Base-by-base conservation (phyloP, 2,797 vertebrate species). In the Tokudaia tokunoshimensis region DNA sequence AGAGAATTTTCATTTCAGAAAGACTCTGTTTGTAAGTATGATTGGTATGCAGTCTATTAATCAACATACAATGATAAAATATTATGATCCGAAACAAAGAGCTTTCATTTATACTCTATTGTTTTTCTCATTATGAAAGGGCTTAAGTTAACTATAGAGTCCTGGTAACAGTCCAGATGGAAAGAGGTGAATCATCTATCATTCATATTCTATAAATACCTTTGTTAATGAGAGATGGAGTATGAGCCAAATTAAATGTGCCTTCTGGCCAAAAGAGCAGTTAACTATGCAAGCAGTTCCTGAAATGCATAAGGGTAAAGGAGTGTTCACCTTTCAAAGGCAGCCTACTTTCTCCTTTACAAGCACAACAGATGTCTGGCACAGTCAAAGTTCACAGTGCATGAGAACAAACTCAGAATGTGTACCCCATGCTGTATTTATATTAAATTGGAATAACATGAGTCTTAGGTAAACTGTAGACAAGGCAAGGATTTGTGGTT, bases 391-490 rank as follows among this genome's bases (percentile, higher is more conserved):
- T 72, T 57, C 0, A 80, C 95, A 92, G 65, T 59, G 80, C 65
- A 15, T 89, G 93, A 96, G 93, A 97, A 94, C 20, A 97, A 96
- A 97, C 96, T 96, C 80, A 34, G 47, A 95, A 96, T 98, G 84
- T 93, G 98, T 97, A 84, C 81, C 31, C 74, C 59, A n/a, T 96
- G 78, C 82, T 79, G 11, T 96, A 61, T 97, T 98, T 98, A 92
- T 93, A 91, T 98, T 97, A 98, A 98, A 96, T 95, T 94, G 94
- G 92, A 83, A 93, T 97, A 98, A 95, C 86, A 47, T 86, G 67
- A 98, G 52, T 81, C 88, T 96, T 93, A 47, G 89, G 96, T 96
- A 97, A 97, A 97, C 96, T 82, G 4, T 83, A 79, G 85, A 52
- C 88, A 89, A 85, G 89, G 81, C 97, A 94, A 86, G 17, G 76